Base-by-base conservation (phyloP, 2,888 invertebrate genomes). In the Zygothrica quintamaculata region DNA sequence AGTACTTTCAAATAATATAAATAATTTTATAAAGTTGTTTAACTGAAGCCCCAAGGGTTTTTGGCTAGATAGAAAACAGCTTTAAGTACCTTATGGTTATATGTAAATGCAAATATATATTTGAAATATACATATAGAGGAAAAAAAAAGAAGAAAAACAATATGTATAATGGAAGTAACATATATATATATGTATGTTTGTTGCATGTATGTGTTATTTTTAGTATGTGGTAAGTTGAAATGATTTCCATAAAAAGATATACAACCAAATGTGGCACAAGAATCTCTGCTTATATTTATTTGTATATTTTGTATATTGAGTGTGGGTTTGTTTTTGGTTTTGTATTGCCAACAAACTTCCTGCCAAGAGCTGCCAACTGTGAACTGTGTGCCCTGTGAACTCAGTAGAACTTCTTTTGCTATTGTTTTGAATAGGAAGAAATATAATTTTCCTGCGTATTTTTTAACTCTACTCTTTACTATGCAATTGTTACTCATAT, bases 361-460 rank as follows among this genome's bases (percentile, higher is more conserved):
- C 58, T 55, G 47, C 13, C 15, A 33, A n/a, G 31, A 16, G 16
- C 33, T 18, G 31, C 15, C 39, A 44, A 44, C 40, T 46, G 52
- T 22, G n/a, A n/a, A n/a, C n/a, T n/a, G n/a, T n/a, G n/a, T n/a
- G n/a, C n/a, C n/a, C n/a, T 29, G 52, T 22, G 33, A 53, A 12
- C 26, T 15, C 29, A 33, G 25, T 33, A 44, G 29, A 44, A 50
- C 39, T 36, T 52, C 25, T 25, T 70, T 57, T 62, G 56, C 58
- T 40, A 50, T 68, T 80, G 74, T 72, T 70, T 70, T 53, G 50
- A 50, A 26, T n/a, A 69, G 77, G 80, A 80, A 79, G 74, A 70
- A 57, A 58, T 68, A 74, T 80, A 84, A 80, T 79, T 80, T 80
- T 80, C 77, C 84, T 79, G 84, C 61, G 53, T 64, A 50, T 39